phyloP scores from a whole-genome alignment of 2,113 vertebrate species.

The Gavialis gangeticus region DNA sequence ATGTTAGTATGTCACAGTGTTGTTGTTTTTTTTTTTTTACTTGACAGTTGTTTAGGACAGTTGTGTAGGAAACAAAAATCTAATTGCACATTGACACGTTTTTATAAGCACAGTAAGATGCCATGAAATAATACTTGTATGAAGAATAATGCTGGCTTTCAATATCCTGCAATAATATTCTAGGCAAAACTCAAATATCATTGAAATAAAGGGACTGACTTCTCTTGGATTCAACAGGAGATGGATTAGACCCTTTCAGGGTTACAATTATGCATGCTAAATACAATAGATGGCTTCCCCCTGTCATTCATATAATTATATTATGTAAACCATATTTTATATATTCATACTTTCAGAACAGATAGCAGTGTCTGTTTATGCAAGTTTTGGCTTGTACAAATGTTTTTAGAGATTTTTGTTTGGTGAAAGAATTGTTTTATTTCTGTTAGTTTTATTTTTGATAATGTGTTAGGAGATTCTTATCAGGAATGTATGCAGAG shows the following conservation, averaged over 20 bases:
- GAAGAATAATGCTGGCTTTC: neutral
- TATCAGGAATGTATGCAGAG: neutral
- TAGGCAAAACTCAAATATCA: neutral
- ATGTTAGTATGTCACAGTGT: neutral
- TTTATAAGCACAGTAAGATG: neutral
- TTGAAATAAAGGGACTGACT: neutral
- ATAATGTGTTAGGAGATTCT: neutral
- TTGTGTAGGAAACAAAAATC: neutral
- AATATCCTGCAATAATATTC: neutral
- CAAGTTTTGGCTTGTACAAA: neutral
- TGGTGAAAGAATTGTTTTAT: neutral
- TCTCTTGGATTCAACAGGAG: too few species aligned
- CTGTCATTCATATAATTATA: neutral
- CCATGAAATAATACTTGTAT: neutral
- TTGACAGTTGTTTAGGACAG: neutral
- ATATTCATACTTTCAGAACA: neutral
- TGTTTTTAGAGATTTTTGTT: neutral
- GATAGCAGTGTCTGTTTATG: neutral
- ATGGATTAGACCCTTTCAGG: neutral
- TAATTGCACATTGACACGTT: neutral
- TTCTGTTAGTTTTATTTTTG: neutral
- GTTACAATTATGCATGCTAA: neutral
- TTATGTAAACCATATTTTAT: neutral
- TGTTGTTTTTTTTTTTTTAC: neutral
- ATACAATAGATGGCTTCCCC: neutral